A percentile compares a stretch with the other conserved stretches of the same genome.
phyloP scores from a whole-genome alignment of 1,140 invertebrate species.

The Apis dorsata region DNA sequence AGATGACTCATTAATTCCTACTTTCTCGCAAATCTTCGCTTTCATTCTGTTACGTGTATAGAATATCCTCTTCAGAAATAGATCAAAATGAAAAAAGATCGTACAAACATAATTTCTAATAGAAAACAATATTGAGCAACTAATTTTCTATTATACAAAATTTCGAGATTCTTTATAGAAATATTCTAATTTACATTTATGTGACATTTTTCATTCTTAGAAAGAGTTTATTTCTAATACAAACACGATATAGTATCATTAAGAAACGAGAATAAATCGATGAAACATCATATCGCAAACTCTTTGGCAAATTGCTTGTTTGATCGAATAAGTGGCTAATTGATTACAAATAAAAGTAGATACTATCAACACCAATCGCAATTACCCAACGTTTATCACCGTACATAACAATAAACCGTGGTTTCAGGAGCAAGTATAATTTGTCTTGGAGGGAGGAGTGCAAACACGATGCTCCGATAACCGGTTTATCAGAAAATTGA shows the following conservation, averaged over 20 bases:
- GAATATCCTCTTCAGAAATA: too few species aligned
- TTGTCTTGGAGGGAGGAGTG: background rate
- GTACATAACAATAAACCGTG: background rate
- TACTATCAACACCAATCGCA: background rate
- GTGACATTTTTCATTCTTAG: too few species aligned
- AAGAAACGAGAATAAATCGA: background rate
- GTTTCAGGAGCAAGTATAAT: background rate
- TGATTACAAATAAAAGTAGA: background rate
- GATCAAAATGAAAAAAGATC: too few species aligned
- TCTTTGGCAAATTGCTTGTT: background rate
- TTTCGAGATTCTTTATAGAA: too few species aligned
- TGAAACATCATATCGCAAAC: background rate
- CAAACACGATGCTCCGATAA: background rate
- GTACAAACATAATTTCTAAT: too few species aligned
- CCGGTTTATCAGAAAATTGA: slow-evolving; percentile 26
- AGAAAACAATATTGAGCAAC: too few species aligned
- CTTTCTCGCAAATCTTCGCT: too few species aligned
- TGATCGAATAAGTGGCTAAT: background rate
- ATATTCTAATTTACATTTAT: too few species aligned
- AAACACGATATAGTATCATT: background rate
- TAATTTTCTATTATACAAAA: too few species aligned
- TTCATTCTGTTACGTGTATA: too few species aligned
- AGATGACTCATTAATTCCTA: too few species aligned
- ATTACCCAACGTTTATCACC: background rate
- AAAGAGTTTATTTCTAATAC: background rate